Base-by-base conservation (phyloP, 2,113 vertebrate species). In the Paracanthobrama guichenoti region DNA sequence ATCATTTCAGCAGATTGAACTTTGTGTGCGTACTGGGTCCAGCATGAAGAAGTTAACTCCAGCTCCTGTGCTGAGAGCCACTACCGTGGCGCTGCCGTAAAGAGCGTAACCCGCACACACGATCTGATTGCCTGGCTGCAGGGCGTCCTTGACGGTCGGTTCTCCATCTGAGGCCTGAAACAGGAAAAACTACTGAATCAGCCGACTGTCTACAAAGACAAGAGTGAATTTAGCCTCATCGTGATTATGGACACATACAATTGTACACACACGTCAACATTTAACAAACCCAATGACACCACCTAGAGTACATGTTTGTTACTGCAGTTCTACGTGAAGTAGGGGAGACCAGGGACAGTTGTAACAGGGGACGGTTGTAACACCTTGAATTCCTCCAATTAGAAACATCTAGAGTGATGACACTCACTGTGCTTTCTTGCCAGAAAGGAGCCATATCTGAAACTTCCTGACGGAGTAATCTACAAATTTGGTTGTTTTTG, bases 31-130 rank as follows among this genome's bases (percentile, higher is more conserved):
- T 94, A 99, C 98, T 44, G 97, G 98, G 88, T 99, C 98, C 0
- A 99, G 91, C 95, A 96, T 98, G 94, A 99, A 99, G 93, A 97
- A 96, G 89, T 98, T 95, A 88, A 99, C 94, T 66, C 98, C 97
- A 71, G 96, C 94, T 0, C 98, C 98, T 0, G 96, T 99, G 89
- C 95, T 98, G 83, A 99, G 93, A 28, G 98, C 97, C 3, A 99
- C 96, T 39, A 98, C 87, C 0, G 98, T 98, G 57, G 98, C 98
- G 18, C 98, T 99, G 62, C 98, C 98, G 0, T 99, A 99, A 6
- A 99, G 92, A 0, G 98, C 96, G 48, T 99, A 99, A 35, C 98
- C 98, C 0, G 98, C 97, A 28, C 97, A 98, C 84, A 99, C 97
- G 0, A 98, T 99, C 39, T 93, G 94, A 22, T 92, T 92, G 0